Evolutionary conservation across 2,797 vertebrate species (phyloP), one percentile per base, ranked within the genome.

Genomic region (Mionectes olivaceus): DNA sequence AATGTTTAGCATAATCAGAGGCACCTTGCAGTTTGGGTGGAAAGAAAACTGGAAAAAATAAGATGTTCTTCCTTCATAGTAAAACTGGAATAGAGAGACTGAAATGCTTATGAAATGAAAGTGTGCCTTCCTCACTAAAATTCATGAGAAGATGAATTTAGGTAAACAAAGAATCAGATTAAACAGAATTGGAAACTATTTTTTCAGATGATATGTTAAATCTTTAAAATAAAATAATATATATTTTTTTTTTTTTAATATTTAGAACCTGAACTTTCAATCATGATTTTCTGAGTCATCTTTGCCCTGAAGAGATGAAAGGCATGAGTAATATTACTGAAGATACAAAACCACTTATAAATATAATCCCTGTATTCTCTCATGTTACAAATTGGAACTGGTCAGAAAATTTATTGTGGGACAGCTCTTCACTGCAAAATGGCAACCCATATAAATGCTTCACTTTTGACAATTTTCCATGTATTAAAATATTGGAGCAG

Each of bases 201-300:
- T 73, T 85, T 95, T 57, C 16, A 86, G 43, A 44, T 68, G 1
- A 16, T 53, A 47, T 37, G 4, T 30, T n/a, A 53, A 76, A 35
- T 47, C 27, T 85, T 93, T 77, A 37, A 57, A 77, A 67, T 52
- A 73, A 39, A 80, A 41, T 41, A 41, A 41, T 41, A 41, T 41
- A 73, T 37, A 37, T 18, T 82, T 30, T 61, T 69, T 85, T 84
- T 87, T 13, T 84, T 87, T 13, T 89, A 64, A 13, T 71, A 57
- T 63, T n/a, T 80, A 37, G 25, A 27, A 19, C 27, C 43, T 79
- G 23, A 30, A 60, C 39, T 81, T 95, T 86, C 43, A 75, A 1
- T 75, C 35, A n/a, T 75, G n/a, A 46, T 92, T 94, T 90, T 87
- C 65, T 78, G 79, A 95, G 43, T 83, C 61, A 73, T 94, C 61